Percentiles rank a stretch among this genome's conserved stretches.
phyloP scores from a whole-genome alignment of 1,140 invertebrate genomes.

The Eueides isabella region DNA sequence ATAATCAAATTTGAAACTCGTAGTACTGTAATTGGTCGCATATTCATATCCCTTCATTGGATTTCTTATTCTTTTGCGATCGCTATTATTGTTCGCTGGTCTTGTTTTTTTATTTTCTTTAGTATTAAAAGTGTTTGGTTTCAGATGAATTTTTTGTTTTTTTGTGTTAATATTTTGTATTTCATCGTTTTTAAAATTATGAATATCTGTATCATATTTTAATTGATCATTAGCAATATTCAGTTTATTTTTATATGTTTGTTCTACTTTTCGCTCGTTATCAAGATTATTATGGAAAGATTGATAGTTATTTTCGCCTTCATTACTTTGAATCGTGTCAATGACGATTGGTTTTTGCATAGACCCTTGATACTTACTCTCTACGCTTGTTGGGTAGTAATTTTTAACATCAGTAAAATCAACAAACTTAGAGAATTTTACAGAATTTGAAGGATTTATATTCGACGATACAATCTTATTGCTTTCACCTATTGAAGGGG shows the following conservation, averaged over 20 bases:
- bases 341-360: constrained; percentile 43
- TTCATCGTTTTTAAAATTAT: constrained; percentile 29
- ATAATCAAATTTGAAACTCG: constrained; percentile 58
- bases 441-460: constrained; percentile 33
- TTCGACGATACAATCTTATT: constrained; percentile 33
- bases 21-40: constrained; percentile 61
- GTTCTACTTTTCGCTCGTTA: constrained; percentile 32
- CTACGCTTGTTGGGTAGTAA: constrained; percentile 56
- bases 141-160: constrained; percentile 28
- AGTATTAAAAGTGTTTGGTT: constrained; percentile 47
- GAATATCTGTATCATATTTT: constrained; percentile 41
- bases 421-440: constrained; percentile 66
- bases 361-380: constrained; percentile 51
- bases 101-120: constrained; percentile 64
- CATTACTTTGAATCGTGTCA: constrained; percentile 25
- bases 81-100: constrained; percentile 50
- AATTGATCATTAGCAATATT: constrained; percentile 43
- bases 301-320: constrained; percentile 27
- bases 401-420: constrained; percentile 68
- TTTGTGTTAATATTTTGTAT: constrained; percentile 14
- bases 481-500: constrained; percentile 18
- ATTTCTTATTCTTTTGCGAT: constrained; percentile 54
- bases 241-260: constrained; percentile 42
- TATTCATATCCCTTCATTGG: constrained; percentile 64
- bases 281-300: constrained; percentile 37